These are phyloP conservation scores for Pantherophis vulpinus DNA, from an alignment of 2,797 vertebrate species.

Conservation along the genomic window DNA sequence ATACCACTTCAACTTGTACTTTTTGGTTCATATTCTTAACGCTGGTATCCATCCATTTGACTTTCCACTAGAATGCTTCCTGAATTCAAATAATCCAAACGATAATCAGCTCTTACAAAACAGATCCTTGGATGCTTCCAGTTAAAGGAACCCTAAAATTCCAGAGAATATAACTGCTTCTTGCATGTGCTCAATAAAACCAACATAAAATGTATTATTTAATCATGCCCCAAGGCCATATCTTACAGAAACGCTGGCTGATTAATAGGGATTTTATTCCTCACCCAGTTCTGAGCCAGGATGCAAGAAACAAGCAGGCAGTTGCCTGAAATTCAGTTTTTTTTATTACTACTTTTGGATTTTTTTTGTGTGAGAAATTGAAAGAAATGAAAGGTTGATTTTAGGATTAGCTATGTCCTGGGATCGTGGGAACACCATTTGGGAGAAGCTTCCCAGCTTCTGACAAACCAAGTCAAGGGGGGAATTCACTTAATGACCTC, in stretches of 20 bases:
- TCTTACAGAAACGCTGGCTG: neutral
- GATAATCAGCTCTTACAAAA: neutral
- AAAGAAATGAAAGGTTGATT: too few relatives aligned
- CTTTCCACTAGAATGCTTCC: neutral
- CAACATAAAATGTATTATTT: neutral
- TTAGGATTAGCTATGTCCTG: too few relatives aligned
- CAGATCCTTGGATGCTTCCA: neutral
- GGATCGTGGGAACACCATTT: too few relatives aligned
- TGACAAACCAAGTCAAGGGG: too few relatives aligned
- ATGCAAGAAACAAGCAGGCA: too few relatives aligned
- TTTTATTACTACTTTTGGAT: too few relatives aligned
- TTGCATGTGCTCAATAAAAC: neutral
- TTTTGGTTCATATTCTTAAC: neutral
- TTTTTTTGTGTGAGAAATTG: too few relatives aligned
- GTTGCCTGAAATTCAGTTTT: too few relatives aligned
- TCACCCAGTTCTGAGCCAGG: too few relatives aligned
- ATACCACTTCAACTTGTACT: neutral
- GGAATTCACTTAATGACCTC: too few relatives aligned
- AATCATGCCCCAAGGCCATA: neutral
- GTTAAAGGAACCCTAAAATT: neutral
- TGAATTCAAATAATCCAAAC: neutral
- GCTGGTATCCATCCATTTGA: neutral
- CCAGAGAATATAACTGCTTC: neutral
- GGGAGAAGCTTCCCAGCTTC: too few relatives aligned
- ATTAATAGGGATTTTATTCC: too few relatives aligned